Evolutionary conservation across 2,113 vertebrate species (phyloP).

Genomic region (Terrapene triunguis): DNA sequence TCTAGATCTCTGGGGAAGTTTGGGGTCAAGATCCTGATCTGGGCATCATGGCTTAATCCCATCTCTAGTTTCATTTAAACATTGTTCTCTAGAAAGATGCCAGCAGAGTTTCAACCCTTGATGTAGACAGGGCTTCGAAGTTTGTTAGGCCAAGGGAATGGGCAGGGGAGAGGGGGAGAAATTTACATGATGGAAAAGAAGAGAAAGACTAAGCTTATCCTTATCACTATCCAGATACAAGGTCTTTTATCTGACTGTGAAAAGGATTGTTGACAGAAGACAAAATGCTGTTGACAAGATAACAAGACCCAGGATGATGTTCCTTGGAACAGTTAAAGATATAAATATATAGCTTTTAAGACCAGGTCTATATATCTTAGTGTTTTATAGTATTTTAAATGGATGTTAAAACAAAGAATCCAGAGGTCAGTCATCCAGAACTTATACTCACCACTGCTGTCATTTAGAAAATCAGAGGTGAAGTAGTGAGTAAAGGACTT

Average conservation of each 20-base stretch:
- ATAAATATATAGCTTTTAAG: not conserved
- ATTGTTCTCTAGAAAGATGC: not conserved
- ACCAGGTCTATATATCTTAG: not conserved
- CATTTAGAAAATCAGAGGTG: not conserved
- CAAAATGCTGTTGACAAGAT: not conserved
- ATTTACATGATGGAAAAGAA: not conserved
- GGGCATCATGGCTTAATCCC: not conserved
- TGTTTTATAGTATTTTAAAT: not conserved
- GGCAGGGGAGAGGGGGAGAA: not conserved
- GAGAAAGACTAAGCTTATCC: not conserved
- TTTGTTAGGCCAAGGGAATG: not conserved
- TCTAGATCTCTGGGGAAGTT: not conserved
- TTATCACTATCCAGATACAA: not conserved
- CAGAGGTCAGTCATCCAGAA: not conserved
- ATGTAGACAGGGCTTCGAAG: not conserved
- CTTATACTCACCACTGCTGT: not conserved
- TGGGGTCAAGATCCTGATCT: not conserved
- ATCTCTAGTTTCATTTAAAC: not conserved
- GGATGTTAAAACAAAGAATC: not conserved
- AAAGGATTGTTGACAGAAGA: not conserved
- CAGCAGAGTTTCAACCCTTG: not conserved
- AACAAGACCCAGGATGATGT: not conserved
- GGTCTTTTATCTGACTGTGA: conserved; percentile 23
- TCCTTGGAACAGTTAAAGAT: not conserved
- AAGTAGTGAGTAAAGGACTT: not conserved